Evolutionary conservation across 2,113 vertebrate species (phyloP), one percentile per base, ranked within the genome.

Genomic region (Aegotheles bennettii): DNA sequence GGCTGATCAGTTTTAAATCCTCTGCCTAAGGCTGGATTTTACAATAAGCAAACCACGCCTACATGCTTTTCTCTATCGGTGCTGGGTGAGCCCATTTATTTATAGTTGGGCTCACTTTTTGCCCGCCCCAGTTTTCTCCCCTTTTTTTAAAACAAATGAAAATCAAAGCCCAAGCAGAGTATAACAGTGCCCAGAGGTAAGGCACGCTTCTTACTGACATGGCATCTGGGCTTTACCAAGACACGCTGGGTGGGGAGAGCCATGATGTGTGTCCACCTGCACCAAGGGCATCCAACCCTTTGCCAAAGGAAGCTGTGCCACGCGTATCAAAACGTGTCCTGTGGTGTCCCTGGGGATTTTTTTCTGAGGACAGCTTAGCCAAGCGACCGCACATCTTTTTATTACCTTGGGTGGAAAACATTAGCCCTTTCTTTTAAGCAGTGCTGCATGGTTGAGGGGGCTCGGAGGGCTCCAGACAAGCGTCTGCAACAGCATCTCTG

Each of bases 391-490:
- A 91, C 31, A 90, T 93, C 90, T 90, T 94, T 81, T 86, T 96
- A 96, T 96, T 96, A 95, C 92, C 80, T 75, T 94, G 89, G 82
- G 84, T 93, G 89, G 70, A 93, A 89, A 90, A 94, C 35, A 94
- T 69, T 35, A 95, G 45, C 76, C 85, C 69, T 93, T 90, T 68
- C 93, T 96, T 96, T 93, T 35, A 90, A 94, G 96, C 73, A 43
- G 35, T 0, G 3, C 71, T 91, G 91, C 84, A 87, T 33, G 86
- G 86, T 95, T 21, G 64, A 98, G 68, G 83, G 84, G 82, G 80
- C 79, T 97, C 70, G 43, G 91, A 95, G 94, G 86, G 90, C 97
- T 97, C 94, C 94, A 97, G 96, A 96, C 96, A 95, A 96, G 94
- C 5, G 71, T 97, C 97, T 97, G 95, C 94, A 88, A 85, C 95